These are phyloP conservation scores for Clarias laeviceps DNA, from an alignment of 2,797 vertebrate species.

Conservation along the genomic window DNA sequence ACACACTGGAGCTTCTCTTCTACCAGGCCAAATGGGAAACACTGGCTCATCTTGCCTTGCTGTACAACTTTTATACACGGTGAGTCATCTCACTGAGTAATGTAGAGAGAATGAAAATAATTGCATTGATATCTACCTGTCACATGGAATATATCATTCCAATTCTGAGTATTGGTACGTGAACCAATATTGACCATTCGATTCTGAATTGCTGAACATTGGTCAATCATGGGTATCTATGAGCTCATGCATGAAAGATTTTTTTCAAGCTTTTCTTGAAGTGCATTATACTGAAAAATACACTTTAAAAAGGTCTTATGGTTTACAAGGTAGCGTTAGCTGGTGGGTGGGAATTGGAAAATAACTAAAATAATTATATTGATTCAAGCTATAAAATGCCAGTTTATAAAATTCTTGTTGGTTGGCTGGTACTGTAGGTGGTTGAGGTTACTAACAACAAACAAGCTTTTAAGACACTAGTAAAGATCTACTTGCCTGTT, in stretches of 20 bases:
- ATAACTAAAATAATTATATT: background rate
- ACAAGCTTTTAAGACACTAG: background rate
- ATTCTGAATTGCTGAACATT: background rate
- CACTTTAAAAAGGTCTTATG: background rate
- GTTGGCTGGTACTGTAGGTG: background rate
- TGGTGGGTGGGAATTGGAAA: background rate
- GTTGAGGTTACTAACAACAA: background rate
- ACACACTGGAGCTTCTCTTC: constrained; percentile 85
- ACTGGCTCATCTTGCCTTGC: constrained; percentile 83
- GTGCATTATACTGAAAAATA: background rate
- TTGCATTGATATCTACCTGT: background rate
- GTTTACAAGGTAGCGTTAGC: background rate
- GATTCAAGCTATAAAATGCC: background rate
- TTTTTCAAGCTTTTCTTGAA: background rate
- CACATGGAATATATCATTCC: background rate
- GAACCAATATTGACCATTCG: background rate
- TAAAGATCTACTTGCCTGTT: background rate
- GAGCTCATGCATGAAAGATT: background rate
- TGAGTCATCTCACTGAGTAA: constrained; percentile 62
- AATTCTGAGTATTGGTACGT: background rate
- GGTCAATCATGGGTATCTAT: background rate
- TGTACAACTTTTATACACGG: constrained; percentile 86
- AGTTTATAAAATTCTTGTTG: background rate
- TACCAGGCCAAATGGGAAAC: constrained; percentile 86
- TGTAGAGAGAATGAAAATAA: background rate